Evolutionary conservation across 1,140 invertebrate genomes (phyloP), one percentile per base, ranked within the genome.

Genomic region (Ceratina calcarata): DNA sequence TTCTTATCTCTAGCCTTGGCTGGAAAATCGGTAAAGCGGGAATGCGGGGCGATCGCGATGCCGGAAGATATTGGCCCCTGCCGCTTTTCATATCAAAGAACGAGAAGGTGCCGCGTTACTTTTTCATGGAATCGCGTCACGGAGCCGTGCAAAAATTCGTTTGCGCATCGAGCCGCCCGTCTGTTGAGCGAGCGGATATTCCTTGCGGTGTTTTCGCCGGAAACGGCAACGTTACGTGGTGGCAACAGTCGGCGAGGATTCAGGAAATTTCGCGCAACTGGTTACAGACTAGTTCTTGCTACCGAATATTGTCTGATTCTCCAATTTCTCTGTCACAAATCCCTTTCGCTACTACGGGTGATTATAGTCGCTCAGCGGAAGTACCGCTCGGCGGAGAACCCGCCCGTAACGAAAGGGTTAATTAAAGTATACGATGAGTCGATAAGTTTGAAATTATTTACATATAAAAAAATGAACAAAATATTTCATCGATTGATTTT

Each of bases 61-160:
- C 77, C 77, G 53, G 20, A 73, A 85, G 72, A 84, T 85, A 85
- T 85, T 80, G 78, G 76, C 55, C 45, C 24, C 37, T 45, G 10
- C 12, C n/a, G 61, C 55, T 57, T 80, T 58, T 64, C 71, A 16
- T 20, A 65, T 18, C 73, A 62, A 55, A 55, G 58, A 64, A 45
- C 18, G 58, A 49, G 72, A 74, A 61, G 57, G 12, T n/a, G 49
- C 7, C 8, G 27, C 13, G 49, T 20, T 45, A 55, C 55, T 72
- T 57, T 64, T 64, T 15, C 32, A 20, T 10, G 12, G 67, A n/a
- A 22, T 37, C 45, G 53, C 67, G 53, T 57, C 37, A 27, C 10
- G 10, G 58, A 22, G 58, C n/a, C 45, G 27, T 57, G 27, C n/a
- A 51, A 49, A 70, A 71, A 71, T 62, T 77, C 57, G 58, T 32